Base-by-base conservation (phyloP, 2,797 vertebrate species). In the Chelon labrosus region DNA sequence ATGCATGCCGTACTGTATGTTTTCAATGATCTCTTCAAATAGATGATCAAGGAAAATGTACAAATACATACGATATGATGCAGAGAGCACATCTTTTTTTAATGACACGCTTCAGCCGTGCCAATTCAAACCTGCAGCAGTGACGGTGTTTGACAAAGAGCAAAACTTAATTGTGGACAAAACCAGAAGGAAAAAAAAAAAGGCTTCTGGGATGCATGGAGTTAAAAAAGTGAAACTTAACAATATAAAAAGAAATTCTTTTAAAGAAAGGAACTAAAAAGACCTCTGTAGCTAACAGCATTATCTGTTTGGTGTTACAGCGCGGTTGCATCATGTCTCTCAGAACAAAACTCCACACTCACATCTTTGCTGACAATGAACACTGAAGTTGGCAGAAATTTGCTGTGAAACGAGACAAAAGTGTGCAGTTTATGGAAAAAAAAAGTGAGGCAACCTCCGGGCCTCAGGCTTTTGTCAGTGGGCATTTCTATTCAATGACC, bases 301-400 rank as follows among this genome's bases (percentile, higher is more conserved):
- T 90, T 93, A 94, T 95, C 92, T 94, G 92, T 93, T 92, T 93
- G 89, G 88, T 93, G 92, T 96, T 96, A 93, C 95, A 95, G 91
- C 89, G 80, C 22, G 80, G 91, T 96, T 95, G 94, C 95, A 96
- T 96, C 94, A 96, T 94, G 92, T 87, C 93, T 89, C 92, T 90
- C 91, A 93, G 92, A 94, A 94, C 89, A 90, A 90, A 93, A 91
- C 89, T 90, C 88, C 88, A 82, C 91, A 91, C 93, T 93, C 92
- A 90, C 92, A 93, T 94, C 94, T 94, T 95, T 92, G 91, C 94
- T 94, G 95, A 95, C 93, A 94, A 94, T 91, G 92, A 95, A 93
- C 91, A 92, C 94, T 94, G 93, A 93, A 95, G 92, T 93, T 94
- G 91, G 93, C 91, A 94, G 93, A 95, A 91, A 86, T 93, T 93